Conservation (phyloP, 1,140 invertebrate species). For the Bombus picipes region DNA sequence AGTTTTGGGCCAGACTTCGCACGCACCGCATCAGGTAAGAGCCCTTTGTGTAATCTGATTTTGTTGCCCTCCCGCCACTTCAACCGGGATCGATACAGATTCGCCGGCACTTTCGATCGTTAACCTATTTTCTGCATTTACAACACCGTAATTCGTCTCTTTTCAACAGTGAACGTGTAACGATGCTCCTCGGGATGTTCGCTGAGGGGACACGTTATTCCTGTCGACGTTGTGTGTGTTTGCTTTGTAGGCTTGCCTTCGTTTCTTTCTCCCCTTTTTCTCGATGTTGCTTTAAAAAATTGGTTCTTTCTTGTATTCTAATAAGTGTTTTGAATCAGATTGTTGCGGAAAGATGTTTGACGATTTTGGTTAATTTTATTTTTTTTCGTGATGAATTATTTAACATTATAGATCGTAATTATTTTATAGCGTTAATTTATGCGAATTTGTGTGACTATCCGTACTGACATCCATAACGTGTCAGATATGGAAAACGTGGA, state of each 20-base stretch:
- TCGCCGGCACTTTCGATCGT: conserved; percentile 64
- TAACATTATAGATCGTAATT: too few relatives aligned
- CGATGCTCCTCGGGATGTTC: conserved; percentile 22
- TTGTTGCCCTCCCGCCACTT: conserved; percentile 64
- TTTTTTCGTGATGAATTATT: too few relatives aligned
- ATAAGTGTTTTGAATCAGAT: neutral
- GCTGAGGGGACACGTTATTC: neutral
- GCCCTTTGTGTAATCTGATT: conserved; percentile 76
- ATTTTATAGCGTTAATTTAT: too few relatives aligned
- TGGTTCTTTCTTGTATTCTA: neutral
- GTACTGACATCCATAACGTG: too few relatives aligned
- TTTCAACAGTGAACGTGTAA: conserved; percentile 25
- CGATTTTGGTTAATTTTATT: neutral
- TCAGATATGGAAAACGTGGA: too few relatives aligned
- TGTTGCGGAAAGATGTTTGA: neutral
- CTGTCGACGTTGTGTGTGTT: neutral
- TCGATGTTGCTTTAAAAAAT: neutral
- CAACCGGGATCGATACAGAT: conserved; percentile 63
- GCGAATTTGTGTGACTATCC: too few relatives aligned
- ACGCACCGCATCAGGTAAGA: conserved; percentile 78
- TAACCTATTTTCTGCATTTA: conserved; percentile 60
- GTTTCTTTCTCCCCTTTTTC: neutral
- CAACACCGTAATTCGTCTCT: conserved; percentile 37
- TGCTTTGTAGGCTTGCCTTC: neutral
- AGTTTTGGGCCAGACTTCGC: conserved; percentile 80